A percentile compares a stretch with the other conserved stretches of the same genome.
Evolutionary conservation across 2,888 invertebrate species (phyloP).

Genomic region (Temnothorax unifasciatus): DNA sequence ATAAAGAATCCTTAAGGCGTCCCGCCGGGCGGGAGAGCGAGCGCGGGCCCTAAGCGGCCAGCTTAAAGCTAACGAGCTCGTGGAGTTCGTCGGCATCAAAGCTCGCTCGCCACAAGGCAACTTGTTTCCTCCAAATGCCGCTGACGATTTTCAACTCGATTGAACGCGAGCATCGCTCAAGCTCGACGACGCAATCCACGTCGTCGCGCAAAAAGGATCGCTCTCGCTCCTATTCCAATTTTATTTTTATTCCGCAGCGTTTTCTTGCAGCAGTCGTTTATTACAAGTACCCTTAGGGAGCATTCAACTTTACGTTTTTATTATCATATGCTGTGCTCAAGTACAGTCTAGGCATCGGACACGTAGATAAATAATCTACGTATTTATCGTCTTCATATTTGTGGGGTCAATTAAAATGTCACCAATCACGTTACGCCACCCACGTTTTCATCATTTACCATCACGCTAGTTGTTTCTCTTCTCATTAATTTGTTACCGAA

Average conservation of each 20-base stretch:
- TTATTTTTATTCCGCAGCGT: slow-evolving; percentile 31
- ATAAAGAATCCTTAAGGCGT: slow-evolving; percentile 61
- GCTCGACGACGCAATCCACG: slow-evolving; percentile 42
- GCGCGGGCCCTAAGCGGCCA: slow-evolving; percentile 41
- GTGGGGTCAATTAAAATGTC: slow-evolving; percentile 18
- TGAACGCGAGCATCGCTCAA: slow-evolving; percentile 48
- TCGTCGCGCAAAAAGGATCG: slow-evolving; percentile 33
- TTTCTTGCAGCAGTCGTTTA: slow-evolving; percentile 21
- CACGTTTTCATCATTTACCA: slow-evolving; percentile 23
- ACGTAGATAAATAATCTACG: neutral
- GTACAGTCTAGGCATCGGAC: neutral
- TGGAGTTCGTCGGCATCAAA: slow-evolving; percentile 42
- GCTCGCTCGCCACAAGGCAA: slow-evolving; percentile 43
- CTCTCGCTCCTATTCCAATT: slow-evolving; percentile 49
- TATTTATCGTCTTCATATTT: neutral
- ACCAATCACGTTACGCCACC: neutral
- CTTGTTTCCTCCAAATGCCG: slow-evolving; percentile 44
- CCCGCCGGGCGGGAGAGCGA: slow-evolving; percentile 40
- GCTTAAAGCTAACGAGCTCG: slow-evolving; percentile 49
- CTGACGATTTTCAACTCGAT: slow-evolving; percentile 57
- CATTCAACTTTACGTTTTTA: slow-evolving; percentile 35
- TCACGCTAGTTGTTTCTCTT: neutral
- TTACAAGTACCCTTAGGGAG: slow-evolving; percentile 20
- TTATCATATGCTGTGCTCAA: neutral
- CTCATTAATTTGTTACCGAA: slow-evolving; percentile 21